A percentile compares a stretch with the other conserved stretches of the same genome.
Evolutionary conservation across 2,888 invertebrate genomes (phyloP).

Genomic region (Ptychoptera albimana): DNA sequence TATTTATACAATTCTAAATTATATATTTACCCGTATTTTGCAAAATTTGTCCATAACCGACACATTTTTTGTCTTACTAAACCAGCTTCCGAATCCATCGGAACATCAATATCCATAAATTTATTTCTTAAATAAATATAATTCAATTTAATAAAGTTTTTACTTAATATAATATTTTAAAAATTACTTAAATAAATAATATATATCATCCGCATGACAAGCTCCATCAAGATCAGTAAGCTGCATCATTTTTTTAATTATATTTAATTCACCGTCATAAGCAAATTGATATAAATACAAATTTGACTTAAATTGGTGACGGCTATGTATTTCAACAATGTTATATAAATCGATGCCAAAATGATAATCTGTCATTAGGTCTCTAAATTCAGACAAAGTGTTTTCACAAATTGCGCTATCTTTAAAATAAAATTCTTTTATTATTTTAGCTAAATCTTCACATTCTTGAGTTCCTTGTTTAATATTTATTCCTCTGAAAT

Average conservation of each 20-base stretch:
- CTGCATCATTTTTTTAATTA: constrained; percentile 31
- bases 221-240: constrained; percentile 33
- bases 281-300: constrained; percentile 42
- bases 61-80: constrained; percentile 31
- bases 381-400: constrained; percentile 28
- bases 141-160: background rate
- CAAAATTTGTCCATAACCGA: constrained; percentile 48
- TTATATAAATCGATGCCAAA: constrained; percentile 20
- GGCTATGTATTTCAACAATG: constrained; percentile 19
- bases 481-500: constrained; percentile 16
- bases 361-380: constrained; percentile 34
- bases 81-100: constrained; percentile 15
- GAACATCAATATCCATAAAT: constrained; percentile 4
- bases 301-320: constrained; percentile 22
- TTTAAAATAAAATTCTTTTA: constrained; percentile 32
- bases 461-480: constrained; percentile 13
- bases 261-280: constrained; percentile 38
- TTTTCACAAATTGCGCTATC: constrained; percentile 25
- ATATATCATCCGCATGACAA: constrained; percentile 43
- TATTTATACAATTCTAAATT: too few species aligned
- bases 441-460: constrained; percentile 14
- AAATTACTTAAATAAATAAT: constrained; percentile 35
- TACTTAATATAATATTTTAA: background rate
- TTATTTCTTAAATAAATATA: background rate
- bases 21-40: constrained; percentile 33